Percentiles rank a stretch among this genome's conserved stretches.
Evolutionary conservation across 2,888 invertebrate genomes (phyloP).

Genomic region (Boloria euphrosyne): DNA sequence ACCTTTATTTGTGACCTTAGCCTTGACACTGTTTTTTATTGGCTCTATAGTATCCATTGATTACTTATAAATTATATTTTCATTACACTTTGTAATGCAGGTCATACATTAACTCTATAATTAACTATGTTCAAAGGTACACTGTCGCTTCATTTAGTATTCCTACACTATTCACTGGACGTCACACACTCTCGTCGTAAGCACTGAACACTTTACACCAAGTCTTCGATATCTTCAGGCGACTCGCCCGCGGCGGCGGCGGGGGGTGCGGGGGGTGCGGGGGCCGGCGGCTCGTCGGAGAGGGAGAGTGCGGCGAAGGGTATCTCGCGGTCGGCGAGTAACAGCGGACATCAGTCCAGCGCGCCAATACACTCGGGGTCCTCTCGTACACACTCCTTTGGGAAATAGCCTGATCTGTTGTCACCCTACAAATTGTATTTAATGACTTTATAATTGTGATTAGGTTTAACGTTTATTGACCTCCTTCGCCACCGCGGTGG

Average conservation of each 20-base stretch:
- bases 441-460: neutral
- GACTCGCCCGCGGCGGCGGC: neutral
- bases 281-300: slow-evolving; percentile 35
- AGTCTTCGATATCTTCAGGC: slow-evolving; percentile 8
- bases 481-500: too few relatives aligned
- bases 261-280: slow-evolving; percentile 39
- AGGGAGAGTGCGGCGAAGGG: slow-evolving; percentile 49
- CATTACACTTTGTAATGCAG: neutral
- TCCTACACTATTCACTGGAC: neutral
- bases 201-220: slow-evolving; percentile 15
- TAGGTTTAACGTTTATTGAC: too few relatives aligned
- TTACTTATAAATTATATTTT: too few relatives aligned
- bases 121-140: neutral
- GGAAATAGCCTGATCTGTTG: slow-evolving; percentile 87
- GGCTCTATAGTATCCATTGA: neutral
- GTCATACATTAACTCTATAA: neutral
- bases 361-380: slow-evolving; percentile 80
- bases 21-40: neutral
- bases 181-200: slow-evolving; percentile 1
- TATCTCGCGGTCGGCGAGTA: slow-evolving; percentile 73
- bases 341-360: slow-evolving; percentile 77
- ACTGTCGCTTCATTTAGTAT: neutral
- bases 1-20: slow-evolving; percentile 10
- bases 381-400: slow-evolving; percentile 88
- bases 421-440: slow-evolving; percentile 58